phyloP scores from a whole-genome alignment of 2,888 invertebrate species.

The Schrankia costaestrigalis region DNA sequence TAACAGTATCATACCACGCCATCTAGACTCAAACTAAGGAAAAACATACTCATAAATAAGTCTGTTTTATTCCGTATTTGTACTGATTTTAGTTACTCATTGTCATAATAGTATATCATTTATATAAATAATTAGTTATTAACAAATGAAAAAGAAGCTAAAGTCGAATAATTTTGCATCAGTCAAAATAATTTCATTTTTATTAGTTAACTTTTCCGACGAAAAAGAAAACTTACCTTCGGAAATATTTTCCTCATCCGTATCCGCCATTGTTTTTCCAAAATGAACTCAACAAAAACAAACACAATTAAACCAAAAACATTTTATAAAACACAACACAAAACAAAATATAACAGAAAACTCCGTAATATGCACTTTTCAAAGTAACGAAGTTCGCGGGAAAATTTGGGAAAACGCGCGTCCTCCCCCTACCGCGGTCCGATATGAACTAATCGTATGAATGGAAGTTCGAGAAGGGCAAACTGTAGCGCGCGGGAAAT shows the following conservation, averaged over 20 bases:
- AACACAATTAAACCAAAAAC: slow-evolving; percentile 33
- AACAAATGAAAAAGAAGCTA: too few relatives aligned
- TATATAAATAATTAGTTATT: too few relatives aligned
- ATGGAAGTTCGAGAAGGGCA: slow-evolving; percentile 27
- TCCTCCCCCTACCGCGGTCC: slow-evolving; percentile 28
- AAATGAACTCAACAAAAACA: slow-evolving; percentile 34
- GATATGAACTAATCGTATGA: slow-evolving; percentile 33
- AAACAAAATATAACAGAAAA: slow-evolving; percentile 19
- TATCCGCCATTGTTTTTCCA: slow-evolving; percentile 44
- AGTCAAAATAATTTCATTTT: too few relatives aligned
- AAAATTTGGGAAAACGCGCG: slow-evolving; percentile 34
- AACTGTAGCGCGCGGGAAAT: slow-evolving; percentile 26
- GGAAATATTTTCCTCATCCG: slow-evolving; percentile 57
- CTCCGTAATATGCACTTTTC: slow-evolving; percentile 18
- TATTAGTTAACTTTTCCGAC: too few relatives aligned
- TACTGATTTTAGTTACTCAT: too few relatives aligned
- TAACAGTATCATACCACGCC: too few relatives aligned
- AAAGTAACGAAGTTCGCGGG: slow-evolving; percentile 33
- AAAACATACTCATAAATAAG: too few relatives aligned
- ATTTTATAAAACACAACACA: slow-evolving; percentile 30
- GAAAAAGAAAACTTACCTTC: slow-evolving; percentile 42
- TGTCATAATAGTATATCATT: too few relatives aligned
- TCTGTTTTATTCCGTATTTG: too few relatives aligned
- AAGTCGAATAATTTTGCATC: too few relatives aligned
- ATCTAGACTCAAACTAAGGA: too few relatives aligned